phyloP scores from a whole-genome alignment of 1,140 invertebrate species.

The Ceratina australensis region DNA sequence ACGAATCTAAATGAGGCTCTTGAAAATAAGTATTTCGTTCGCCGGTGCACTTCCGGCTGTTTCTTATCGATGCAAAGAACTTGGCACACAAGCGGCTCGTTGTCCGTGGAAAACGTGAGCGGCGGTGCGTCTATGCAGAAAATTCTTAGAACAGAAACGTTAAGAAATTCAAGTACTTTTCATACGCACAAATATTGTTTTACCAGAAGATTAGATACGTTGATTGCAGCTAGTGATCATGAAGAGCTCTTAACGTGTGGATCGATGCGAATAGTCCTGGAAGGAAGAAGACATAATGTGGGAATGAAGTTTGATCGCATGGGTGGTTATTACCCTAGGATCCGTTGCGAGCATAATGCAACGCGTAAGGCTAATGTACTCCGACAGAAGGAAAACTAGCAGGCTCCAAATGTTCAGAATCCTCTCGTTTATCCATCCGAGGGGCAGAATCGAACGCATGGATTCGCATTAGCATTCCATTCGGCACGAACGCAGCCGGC shows the following conservation, averaged over 20 bases:
- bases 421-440: not conserved
- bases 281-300: too few relatives aligned
- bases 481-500: not conserved
- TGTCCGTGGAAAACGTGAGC: not conserved
- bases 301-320: too few relatives aligned
- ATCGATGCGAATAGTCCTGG: too few relatives aligned
- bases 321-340: too few relatives aligned
- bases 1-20: too few relatives aligned
- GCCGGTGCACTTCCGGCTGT: not conserved
- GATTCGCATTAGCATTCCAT: conserved; percentile 19
- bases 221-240: too few relatives aligned
- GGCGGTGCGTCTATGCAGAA: not conserved
- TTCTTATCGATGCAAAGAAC: conserved; percentile 21
- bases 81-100: not conserved
- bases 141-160: not conserved
- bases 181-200: too few relatives aligned
- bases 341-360: not conserved
- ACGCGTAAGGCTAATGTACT: not conserved
- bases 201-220: too few relatives aligned
- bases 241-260: too few relatives aligned
- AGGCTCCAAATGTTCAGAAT: not conserved
- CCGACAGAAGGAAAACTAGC: not conserved
- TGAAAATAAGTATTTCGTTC: not conserved
- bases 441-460: not conserved
- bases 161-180: not conserved